A percentile compares a stretch with the other conserved stretches of the same genome.
Conservation (phyloP, 2,113 vertebrate species). For the Proterorhinus semilunaris region DNA sequence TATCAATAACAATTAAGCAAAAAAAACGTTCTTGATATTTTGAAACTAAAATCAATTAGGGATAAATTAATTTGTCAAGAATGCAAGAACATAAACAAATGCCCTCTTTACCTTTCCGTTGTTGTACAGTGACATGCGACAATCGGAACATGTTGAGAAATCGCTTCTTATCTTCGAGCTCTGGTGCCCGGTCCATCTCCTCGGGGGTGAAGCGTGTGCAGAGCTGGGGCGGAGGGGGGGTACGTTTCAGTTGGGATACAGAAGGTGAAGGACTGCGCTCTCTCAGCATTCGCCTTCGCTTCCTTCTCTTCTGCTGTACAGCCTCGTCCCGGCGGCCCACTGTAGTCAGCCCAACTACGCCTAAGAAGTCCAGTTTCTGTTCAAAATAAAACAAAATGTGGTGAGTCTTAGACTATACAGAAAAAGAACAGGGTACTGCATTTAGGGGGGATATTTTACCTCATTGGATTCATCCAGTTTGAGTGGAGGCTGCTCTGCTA, state of each 20-base stretch:
- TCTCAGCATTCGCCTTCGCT: slow-evolving; percentile 91
- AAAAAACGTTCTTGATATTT: not conserved
- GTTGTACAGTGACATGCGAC: slow-evolving; percentile 89
- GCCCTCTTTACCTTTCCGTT: slow-evolving; percentile 84
- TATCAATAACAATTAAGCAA: no score
- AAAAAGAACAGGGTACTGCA: not conserved
- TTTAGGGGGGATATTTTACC: slow-evolving; percentile 71
- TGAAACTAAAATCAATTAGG: slow-evolving; percentile 1
- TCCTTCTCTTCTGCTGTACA: slow-evolving; percentile 90
- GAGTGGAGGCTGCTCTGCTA: slow-evolving; percentile 92
- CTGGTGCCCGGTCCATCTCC: slow-evolving; percentile 93
- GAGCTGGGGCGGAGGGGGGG: slow-evolving; percentile 81
- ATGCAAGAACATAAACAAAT: not conserved
- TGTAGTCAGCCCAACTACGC: slow-evolving; percentile 90
- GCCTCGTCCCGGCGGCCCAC: slow-evolving; percentile 87
- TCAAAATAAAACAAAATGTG: slow-evolving; percentile 19
- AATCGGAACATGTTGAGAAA: slow-evolving; percentile 97
- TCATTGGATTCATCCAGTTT: slow-evolving; percentile 93
- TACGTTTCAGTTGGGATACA: slow-evolving; percentile 82
- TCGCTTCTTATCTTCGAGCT: slow-evolving; percentile 94
- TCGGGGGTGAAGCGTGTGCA: slow-evolving; percentile 93
- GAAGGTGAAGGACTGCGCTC: slow-evolving; percentile 93
- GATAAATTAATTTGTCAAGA: not conserved
- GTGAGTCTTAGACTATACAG: not conserved
- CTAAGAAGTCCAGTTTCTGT: slow-evolving; percentile 95